Conservation (phyloP, 1,140 invertebrate species). For the Drosophila fuyamai region DNA sequence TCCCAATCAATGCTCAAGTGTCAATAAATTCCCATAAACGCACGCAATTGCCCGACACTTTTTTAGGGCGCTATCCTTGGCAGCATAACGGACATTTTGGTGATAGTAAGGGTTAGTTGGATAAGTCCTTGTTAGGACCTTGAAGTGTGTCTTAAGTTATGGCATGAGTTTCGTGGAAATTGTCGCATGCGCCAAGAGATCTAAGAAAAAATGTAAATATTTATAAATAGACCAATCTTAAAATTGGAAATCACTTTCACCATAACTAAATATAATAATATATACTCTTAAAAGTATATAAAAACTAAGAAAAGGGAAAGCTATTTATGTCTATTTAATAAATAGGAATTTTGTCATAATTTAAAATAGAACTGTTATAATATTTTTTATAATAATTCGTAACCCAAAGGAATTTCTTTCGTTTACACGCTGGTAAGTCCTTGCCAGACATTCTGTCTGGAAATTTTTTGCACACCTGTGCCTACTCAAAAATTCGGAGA, state of each 20-base stretch:
- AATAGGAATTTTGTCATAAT: too few relatives aligned
- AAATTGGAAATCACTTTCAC: neutral
- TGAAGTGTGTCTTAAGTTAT: conserved; percentile 65
- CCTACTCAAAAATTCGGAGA: conserved; percentile 1
- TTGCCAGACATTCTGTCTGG: conserved; percentile 58
- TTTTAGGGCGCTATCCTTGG: conserved; percentile 44
- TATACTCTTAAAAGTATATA: too few relatives aligned
- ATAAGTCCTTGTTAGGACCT: neutral
- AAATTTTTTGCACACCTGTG: conserved; percentile 43
- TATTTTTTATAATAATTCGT: neutral
- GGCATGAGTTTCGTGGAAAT: conserved; percentile 41
- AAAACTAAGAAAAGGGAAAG: too few relatives aligned
- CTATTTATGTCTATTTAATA: too few relatives aligned
- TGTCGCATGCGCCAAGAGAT: conserved; percentile 21
- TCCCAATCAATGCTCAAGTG: conserved; percentile 59
- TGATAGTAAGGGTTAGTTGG: conserved; percentile 18
- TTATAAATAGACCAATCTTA: neutral
- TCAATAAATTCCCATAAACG: conserved; percentile 74
- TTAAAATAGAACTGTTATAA: too few relatives aligned
- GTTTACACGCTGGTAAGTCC: neutral
- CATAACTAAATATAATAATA: too few relatives aligned
- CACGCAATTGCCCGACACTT: conserved; percentile 66
- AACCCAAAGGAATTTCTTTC: neutral
- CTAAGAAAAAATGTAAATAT: conserved; percentile 19
- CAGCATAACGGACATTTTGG: conserved; percentile 44